These are phyloP conservation scores for Pangasianodon hypophthalmus DNA, from an alignment of 2,113 vertebrate species.

Conservation along the genomic window DNA sequence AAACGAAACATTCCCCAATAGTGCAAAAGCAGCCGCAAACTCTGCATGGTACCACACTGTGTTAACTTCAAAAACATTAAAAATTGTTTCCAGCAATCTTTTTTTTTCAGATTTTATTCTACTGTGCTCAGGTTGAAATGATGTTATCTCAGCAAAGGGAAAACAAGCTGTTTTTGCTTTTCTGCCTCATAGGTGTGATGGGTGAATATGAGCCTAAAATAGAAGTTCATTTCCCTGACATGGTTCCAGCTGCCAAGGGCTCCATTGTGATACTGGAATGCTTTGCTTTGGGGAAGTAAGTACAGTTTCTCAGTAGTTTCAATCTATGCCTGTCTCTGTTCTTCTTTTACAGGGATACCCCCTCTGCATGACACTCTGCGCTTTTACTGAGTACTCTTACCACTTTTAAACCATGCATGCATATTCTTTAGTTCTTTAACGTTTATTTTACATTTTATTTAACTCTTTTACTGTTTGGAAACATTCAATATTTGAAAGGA, in stretches of 20 bases:
- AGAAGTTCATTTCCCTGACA: slow-evolving; percentile 94
- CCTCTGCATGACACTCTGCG: neutral
- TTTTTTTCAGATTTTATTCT: slow-evolving; percentile 30
- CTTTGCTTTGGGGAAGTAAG: slow-evolving; percentile 96
- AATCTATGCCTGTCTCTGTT: neutral
- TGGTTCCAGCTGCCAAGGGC: slow-evolving; percentile 86
- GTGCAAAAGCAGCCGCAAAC: slow-evolving; percentile 43
- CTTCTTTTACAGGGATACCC: neutral
- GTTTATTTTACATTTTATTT: neutral
- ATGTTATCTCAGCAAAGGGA: neutral
- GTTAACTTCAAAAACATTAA: slow-evolving; percentile 48
- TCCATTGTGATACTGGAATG: slow-evolving; percentile 91
- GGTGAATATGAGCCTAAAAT: slow-evolving; percentile 97
- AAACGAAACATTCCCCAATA: slow-evolving; percentile 42
- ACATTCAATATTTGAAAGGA: neutral
- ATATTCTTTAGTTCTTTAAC: neutral
- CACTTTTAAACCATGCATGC: neutral
- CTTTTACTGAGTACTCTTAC: neutral
- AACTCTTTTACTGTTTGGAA: neutral
- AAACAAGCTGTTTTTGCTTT: slow-evolving; percentile 56
- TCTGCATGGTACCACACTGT: slow-evolving; percentile 25
- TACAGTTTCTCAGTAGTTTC: slow-evolving; percentile 60
- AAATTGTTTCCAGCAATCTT: slow-evolving; percentile 58
- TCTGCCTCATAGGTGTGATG: slow-evolving; percentile 82
- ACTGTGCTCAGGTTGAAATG: slow-evolving; percentile 52